Evolutionary conservation across 2,113 vertebrate genomes (phyloP), one percentile per base, ranked within the genome.

Genomic region (Nerophis lumbriciformis): DNA sequence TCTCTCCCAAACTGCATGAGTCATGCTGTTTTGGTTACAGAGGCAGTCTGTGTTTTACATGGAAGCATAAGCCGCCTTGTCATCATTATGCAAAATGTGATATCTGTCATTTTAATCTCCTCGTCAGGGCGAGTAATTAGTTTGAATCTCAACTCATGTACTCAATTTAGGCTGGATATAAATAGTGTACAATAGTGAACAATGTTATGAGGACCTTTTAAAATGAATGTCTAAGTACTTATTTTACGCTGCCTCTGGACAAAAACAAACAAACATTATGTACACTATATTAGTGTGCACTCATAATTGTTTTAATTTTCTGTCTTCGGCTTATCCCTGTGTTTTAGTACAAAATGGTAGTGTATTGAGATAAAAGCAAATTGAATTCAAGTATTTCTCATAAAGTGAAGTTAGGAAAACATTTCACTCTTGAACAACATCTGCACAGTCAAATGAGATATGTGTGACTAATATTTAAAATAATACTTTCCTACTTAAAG

Each of bases 1-100:
- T 80, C 76, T 77, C 68, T 61, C 68, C 68, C 73, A 72, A 79
- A 80, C 75, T 61, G 51, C 45, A 44, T 81, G 82, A 78, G 68
- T 86, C 80, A 83, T 63, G 68, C 70, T 74, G 72, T 77, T 73
- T 68, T 71, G 68, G 68, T 67, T 59, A 49, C 68, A 66, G 66
- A 75, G 71, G 60, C 71, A 59, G 71, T 65, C 75, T 71, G 66
- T 80, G 73, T 84, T 82, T 82, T 63, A 82, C 73, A 76, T 68
- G 65, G 65, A 66, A 72, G 69, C 77, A 75, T 72, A 74, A 78
- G 72, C 69, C 47, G 16, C 72, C 62, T 65, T 42, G 53, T 83
- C 77, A 71, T 72, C 64, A 62, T 75, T 71, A 47, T 55, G 39
- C 72, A 72, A 62, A 42, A 74, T 71, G 53, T 55, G 36, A 65